Conservation (phyloP, 2,797 vertebrate species). For the Myripristis jacobus region DNA sequence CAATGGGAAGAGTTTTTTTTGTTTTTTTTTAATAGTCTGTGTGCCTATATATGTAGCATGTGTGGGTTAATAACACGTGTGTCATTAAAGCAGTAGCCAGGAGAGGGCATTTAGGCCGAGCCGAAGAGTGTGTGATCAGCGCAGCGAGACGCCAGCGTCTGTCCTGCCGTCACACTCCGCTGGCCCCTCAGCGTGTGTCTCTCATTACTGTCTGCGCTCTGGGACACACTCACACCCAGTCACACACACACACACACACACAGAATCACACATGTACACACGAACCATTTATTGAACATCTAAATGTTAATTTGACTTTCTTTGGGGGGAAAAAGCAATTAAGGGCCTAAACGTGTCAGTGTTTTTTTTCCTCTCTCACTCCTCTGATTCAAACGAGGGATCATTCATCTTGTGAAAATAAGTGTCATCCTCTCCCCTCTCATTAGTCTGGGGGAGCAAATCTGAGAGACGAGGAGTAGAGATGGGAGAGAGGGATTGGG, state of each 20-base stretch:
- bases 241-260: constrained; percentile 29
- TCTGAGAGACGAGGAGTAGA: constrained; percentile 30
- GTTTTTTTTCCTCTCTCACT: constrained; percentile 26
- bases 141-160: constrained; percentile 65
- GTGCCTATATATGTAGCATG: constrained; percentile 6
- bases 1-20: not conserved
- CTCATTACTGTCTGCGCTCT: constrained; percentile 57
- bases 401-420: constrained; percentile 75
- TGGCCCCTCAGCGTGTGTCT: constrained; percentile 53
- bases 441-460: constrained; percentile 68
- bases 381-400: constrained; percentile 50
- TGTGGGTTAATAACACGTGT: constrained; percentile 47
- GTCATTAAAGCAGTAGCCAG: constrained; percentile 62
- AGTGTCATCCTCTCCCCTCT: constrained; percentile 65
- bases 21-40: constrained; percentile 15
- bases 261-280: constrained; percentile 30
- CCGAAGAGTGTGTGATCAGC: constrained; percentile 65
- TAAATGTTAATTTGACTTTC: constrained; percentile 77
- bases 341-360: constrained; percentile 51
- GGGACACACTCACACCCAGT: constrained; percentile 27
- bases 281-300: constrained; percentile 67
- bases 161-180: constrained; percentile 72
- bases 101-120: constrained; percentile 67
- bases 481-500: constrained; percentile 17
- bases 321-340: constrained; percentile 64